Base-by-base conservation (phyloP, 2,113 vertebrate species). In the Chionodraco myersi region DNA sequence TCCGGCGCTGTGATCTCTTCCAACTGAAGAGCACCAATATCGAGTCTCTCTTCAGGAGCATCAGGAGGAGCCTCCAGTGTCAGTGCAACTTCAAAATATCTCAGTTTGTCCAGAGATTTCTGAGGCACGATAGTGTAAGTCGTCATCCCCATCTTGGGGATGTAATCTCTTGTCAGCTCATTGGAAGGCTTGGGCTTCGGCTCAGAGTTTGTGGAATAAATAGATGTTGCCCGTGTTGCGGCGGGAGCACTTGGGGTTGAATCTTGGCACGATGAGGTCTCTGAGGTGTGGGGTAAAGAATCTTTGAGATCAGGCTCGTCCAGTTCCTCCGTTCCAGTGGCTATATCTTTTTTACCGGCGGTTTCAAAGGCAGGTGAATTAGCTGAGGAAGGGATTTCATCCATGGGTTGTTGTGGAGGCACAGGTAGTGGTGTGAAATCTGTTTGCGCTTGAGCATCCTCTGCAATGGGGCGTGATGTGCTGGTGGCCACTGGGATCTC, bases 61-160 rank as follows among this genome's bases (percentile, higher is more conserved):
- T 66, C 77, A 65, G 53, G 34, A 14, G 91, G 84, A 1, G 77
- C 7, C 81, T 95, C 93, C 86, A 96, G 87, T 80, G 93, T 95
- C 89, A 95, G 79, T 81, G 96, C 97, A 72, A 96, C 84, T 94
- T 96, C 94, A 90, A 93, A 94, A 72, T 89, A 96, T 77, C 95
- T 95, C 44, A 90, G 67, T 84, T 95, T 94, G 67, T 98, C 98
- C 72, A 95, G 85, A 48, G 95, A 95, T 82, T 96, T 98, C 51
- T 95, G 96, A 92, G 98, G 98, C 84, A 99, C 96, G 68, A 99
- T 96, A 87, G 98, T 99, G 26, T 97, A 98, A 30, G 97, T 99
- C 2, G 97, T 99, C 97, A 99, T 96, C 66, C 98, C 98, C 88
- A 96, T 95, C 93, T 98, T 99, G 54, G 98, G 98, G 80, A 97